Conservation (phyloP, 1,140 invertebrate genomes). For the Arion vulgaris region DNA sequence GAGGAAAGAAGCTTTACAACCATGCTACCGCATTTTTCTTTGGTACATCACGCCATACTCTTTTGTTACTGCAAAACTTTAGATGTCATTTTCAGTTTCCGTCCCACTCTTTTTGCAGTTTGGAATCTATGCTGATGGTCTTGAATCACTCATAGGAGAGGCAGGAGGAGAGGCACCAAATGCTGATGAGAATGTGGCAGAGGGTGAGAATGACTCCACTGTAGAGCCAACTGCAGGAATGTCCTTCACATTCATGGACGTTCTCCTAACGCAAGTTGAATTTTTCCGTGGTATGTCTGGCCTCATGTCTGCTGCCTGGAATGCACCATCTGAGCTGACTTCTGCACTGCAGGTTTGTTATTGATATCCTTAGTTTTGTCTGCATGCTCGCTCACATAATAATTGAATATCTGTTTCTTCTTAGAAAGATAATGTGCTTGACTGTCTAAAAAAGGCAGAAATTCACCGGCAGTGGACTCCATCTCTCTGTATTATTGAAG, state of each 20-base stretch:
- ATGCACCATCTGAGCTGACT: constrained; percentile 79
- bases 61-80: not conserved
- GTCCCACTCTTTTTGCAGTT: constrained; percentile 75
- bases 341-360: constrained; percentile 82
- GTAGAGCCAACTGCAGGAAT: constrained; percentile 84
- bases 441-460: no score
- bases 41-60: no score
- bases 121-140: constrained; percentile 85
- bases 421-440: no score
- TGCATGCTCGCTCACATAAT: no score
- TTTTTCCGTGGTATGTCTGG: constrained; percentile 89
- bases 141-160: constrained; percentile 77
- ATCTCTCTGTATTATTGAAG: no score
- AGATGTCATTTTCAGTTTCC: not conserved
- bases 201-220: constrained; percentile 41
- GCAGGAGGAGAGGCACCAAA: constrained; percentile 46
- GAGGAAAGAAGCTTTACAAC: no score
- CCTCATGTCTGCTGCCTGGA: constrained; percentile 91
- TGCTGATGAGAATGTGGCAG: constrained; percentile 66
- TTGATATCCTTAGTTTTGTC: no score
- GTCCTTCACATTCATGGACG: constrained; percentile 84
- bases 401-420: no score
- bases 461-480: no score
- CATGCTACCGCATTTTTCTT: no score
- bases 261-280: constrained; percentile 85